A percentile compares a stretch with the other conserved stretches of the same genome.
phyloP scores from a whole-genome alignment of 2,113 vertebrate genomes.

The Tiliqua scincoides region DNA sequence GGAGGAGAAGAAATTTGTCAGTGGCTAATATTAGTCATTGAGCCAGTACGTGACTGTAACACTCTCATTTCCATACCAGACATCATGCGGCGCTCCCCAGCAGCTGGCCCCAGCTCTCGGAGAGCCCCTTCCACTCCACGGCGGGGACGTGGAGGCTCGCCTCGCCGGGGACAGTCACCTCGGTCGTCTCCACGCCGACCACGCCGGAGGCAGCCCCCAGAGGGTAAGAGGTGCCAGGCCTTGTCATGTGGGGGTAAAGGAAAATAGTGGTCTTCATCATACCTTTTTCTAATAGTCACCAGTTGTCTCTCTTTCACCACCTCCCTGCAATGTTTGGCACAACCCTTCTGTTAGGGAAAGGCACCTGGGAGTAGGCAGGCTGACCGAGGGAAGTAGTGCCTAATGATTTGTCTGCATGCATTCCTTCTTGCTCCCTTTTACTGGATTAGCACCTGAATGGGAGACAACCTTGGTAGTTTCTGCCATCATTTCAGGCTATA shows the following conservation, averaged over 20 bases:
- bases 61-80: not conserved
- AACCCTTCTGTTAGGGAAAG: not conserved
- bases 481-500: no score
- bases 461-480: no score
- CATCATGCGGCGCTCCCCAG: not conserved
- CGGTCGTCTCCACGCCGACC: not conserved
- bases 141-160: not conserved
- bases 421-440: no score
- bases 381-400: no score
- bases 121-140: not conserved
- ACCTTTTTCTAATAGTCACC: not conserved
- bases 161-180: not conserved
- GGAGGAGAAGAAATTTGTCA: not conserved
- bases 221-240: not conserved
- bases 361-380: no score
- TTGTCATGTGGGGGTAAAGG: not conserved
- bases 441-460: no score
- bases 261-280: not conserved
- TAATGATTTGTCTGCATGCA: no score
- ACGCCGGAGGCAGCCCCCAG: not conserved
- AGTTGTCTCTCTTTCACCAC: no score
- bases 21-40: not conserved
- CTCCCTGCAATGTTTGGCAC: not conserved
- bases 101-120: not conserved
- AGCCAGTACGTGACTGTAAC: no score